Base-by-base conservation (phyloP, 2,113 vertebrate species). In the Chionomys nivalis region DNA sequence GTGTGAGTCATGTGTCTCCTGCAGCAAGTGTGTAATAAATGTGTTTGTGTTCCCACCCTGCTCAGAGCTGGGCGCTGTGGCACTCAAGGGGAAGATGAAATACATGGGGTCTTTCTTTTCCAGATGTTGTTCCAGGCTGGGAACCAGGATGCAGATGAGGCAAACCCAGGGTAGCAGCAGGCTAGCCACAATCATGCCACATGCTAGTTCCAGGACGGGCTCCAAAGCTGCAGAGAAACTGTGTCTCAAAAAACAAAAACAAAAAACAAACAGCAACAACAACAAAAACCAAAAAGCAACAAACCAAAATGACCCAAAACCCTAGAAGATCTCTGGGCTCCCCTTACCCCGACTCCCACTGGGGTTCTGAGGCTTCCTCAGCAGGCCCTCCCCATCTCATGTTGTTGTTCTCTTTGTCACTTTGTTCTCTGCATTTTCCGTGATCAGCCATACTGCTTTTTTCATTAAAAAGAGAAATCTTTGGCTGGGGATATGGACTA, bases 101-200 rank as follows among this genome's bases (percentile, higher is more conserved):
- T 55, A n/a, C 19, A 23, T 26, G 33, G 8, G 33, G 3, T 28
- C 7, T 39, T 73, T 52, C 65, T 49, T 58, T 33, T 16, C 0
- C 0, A 49, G 87, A 26, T 6, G 0, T 24, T 1, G 33, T 0
- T 36, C 47, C 39, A 3, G 77, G 39, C 36, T 0, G 3, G 82
- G 44, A n/a, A 13, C 55, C 4, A 17, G 70, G 52, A 33, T 31
- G 0, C 81, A 24, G 85, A 70, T 1, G 3, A 26, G 68, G 36
- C 31, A 5, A 49, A 5, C 4, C 0, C 52, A 47, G 72, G 61
- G 66, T 1, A 26, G 72, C 23, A 47, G 39, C 70, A 14, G 0
- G 0, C 4, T 58, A 82, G 5, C 39, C 49, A 11, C 28, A 2
- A 31, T 1, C 14, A 36, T 24, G 31, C 70, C 1, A 1, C 49